phyloP scores from a whole-genome alignment of 2,113 vertebrate species.

The Raja brachyura region DNA sequence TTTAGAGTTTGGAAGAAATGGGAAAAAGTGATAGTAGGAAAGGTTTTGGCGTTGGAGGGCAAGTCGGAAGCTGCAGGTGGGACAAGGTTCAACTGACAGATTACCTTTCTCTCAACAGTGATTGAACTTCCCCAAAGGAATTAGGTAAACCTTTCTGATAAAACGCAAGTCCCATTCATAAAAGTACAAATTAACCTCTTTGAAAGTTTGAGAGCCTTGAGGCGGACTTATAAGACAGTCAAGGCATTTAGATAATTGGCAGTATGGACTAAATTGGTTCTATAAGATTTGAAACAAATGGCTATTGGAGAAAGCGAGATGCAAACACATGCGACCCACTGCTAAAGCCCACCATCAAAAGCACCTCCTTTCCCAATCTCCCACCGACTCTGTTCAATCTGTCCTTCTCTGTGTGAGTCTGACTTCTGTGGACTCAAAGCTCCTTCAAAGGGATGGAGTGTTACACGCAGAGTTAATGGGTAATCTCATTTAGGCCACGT shows the following conservation, averaged over 20 bases:
- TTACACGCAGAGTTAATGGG: neutral
- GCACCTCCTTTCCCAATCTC: neutral
- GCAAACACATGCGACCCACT: conserved; percentile 21
- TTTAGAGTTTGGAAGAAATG: neutral
- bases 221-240: neutral
- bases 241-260: neutral
- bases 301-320: neutral
- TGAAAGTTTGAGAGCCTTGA: neutral
- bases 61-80: neutral
- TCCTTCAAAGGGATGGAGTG: too few species aligned
- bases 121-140: neutral
- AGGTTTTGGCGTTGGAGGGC: neutral
- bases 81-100: neutral
- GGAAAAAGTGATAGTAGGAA: neutral
- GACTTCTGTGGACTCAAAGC: neutral
- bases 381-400: neutral
- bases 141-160: neutral
- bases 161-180: neutral
- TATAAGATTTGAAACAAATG: neutral
- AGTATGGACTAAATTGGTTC: neutral
- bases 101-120: neutral
- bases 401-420: neutral
- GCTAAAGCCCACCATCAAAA: neutral
- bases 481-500: neutral
- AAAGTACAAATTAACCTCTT: neutral